Conservation (phyloP, 92 coral and sea anemone species). For the Palythoa caribaeorum region DNA sequence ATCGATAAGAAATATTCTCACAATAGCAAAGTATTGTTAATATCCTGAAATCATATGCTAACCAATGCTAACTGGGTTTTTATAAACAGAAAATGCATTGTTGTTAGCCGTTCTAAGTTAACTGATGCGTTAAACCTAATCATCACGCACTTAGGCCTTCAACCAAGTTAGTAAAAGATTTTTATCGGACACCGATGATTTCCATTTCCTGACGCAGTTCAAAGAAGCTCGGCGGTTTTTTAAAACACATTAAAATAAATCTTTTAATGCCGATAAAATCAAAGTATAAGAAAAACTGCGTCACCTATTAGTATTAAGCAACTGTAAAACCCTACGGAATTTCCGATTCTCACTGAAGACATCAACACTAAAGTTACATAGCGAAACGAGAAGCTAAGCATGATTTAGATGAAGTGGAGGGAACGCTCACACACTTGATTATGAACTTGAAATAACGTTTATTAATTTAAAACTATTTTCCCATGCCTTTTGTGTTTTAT, state of each 20-base stretch:
- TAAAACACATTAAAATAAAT: background rate
- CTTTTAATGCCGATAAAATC: conserved; percentile 2
- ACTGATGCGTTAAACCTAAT: background rate
- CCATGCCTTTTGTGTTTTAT: background rate
- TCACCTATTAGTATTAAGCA: background rate
- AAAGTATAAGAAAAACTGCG: background rate
- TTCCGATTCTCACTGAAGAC: conserved; percentile 26
- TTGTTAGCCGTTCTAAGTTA: too few species aligned
- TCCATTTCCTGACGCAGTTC: background rate
- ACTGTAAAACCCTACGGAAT: conserved; percentile 31
- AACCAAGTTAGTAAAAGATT: background rate
- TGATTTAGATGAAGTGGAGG: background rate
- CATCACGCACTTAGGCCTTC: background rate
- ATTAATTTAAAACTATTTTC: background rate
- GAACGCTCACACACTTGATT: background rate
- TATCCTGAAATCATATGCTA: background rate
- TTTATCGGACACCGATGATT: background rate
- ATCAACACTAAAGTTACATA: conserved; percentile 7
- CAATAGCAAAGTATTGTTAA: background rate
- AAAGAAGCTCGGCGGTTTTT: background rate
- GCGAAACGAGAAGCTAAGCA: background rate
- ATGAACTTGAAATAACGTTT: background rate
- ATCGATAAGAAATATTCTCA: background rate
- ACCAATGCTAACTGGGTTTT: too few species aligned
- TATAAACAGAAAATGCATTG: too few species aligned